Evolutionary conservation across 2,888 invertebrate genomes (phyloP), one percentile per base, ranked within the genome.

Genomic region (Drosophila antonietae): DNA sequence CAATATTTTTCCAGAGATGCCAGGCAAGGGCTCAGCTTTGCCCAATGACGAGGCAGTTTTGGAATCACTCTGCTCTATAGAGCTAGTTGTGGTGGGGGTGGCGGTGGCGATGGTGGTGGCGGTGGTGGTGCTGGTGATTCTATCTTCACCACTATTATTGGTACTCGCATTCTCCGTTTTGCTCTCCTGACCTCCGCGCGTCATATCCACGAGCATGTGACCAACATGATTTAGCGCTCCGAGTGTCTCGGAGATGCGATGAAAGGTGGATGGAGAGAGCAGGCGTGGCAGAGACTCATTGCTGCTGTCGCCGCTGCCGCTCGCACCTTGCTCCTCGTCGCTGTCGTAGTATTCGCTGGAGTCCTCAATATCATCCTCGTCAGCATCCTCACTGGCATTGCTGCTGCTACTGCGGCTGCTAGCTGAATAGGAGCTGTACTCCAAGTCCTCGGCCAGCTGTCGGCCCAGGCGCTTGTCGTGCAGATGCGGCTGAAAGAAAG

Each of bases 191-290:
- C 93, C 93, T 2, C 93, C 92, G 10, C 95, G 92, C 0, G 96
- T 97, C 94, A 97, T 96, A 86, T 97, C 97, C 0, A 97, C 96
- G 77, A 97, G 94, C 90, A 96, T 97, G 90, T 96, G 95, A 0
- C 97, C 97, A 0, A 97, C 96, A 2, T 97, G 97, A 80, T 97
- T 97, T 18, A 97, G 94, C 5, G 97, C 97, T 39, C 97, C 97
- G 41, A 95, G 90, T 1, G 95, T 95, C 91, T 95, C 95, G 0
- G 95, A 95, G 85, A 95, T 95, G 79, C 93, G 94, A 63, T 94
- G 93, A 74, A 95, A 95, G 8, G 95, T 94, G 7, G 95, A 94
- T 33, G 94, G 94, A 2, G 95, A 95, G 1, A 95, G 92, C 5
- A 95, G 86, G 52, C 95, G 93, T 8, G 94, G 94, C 75, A 94